Conservation (phyloP, 2,888 invertebrate genomes). For the Drosophila paramelanica region DNA sequence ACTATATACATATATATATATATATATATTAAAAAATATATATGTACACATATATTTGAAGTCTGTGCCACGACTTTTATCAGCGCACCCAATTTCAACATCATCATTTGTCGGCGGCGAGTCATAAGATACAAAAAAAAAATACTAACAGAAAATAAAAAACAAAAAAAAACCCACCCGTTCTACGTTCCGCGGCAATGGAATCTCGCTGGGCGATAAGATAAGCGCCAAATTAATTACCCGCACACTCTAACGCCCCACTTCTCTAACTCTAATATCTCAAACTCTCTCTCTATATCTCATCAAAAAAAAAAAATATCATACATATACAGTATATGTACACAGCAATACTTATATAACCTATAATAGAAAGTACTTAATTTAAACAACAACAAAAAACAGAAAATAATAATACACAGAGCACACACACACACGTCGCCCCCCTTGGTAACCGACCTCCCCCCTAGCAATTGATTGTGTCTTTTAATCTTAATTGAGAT, state of each 20-base stretch:
- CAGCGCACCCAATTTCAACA: slow-evolving; percentile 67
- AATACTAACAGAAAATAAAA: slow-evolving; percentile 5
- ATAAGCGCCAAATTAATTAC: slow-evolving; percentile 73
- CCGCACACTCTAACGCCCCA: slow-evolving; percentile 24
- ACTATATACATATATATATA: slow-evolving; percentile 1
- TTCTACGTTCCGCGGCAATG: slow-evolving; percentile 23
- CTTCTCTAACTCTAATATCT: slow-evolving; percentile 39
- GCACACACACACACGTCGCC: not conserved
- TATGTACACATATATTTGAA: slow-evolving; percentile 16
- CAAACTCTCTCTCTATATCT: slow-evolving; percentile 13
- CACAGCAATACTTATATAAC: slow-evolving; percentile 23
- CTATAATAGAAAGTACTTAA: slow-evolving; percentile 26
- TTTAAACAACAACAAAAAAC: slow-evolving; percentile 21
- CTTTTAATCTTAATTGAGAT: slow-evolving; percentile 68
- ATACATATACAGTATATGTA: not conserved
- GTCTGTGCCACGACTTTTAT: slow-evolving; percentile 53
- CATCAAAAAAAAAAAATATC: slow-evolving; percentile 11
- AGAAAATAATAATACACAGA: slow-evolving; percentile 6
- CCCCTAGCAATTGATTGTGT: slow-evolving; percentile 7
- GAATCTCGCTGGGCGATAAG: slow-evolving; percentile 64
- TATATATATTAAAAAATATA: slow-evolving; percentile 5
- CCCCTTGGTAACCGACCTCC: not conserved
- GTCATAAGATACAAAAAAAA: slow-evolving; percentile 57
- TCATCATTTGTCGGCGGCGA: slow-evolving; percentile 62
- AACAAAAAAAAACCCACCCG: slow-evolving; percentile 6